A percentile compares a stretch with the other conserved stretches of the same genome.
These are phyloP conservation scores for Lytechinus pictus DNA, from an alignment of 35 echinoderm and acorn worm genomes.

Conservation along the genomic window DNA sequence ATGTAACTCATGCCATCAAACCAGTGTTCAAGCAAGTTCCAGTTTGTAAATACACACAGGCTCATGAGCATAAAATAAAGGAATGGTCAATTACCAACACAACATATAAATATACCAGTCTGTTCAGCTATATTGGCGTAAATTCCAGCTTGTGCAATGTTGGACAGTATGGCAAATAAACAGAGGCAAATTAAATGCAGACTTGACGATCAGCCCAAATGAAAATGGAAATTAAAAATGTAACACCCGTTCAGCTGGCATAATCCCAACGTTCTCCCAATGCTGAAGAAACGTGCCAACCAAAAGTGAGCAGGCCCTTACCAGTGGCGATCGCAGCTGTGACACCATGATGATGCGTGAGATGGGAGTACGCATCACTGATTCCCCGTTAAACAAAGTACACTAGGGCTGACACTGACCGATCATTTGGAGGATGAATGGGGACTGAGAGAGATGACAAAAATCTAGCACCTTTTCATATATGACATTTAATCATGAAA, in stretches of 20 bases:
- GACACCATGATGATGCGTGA: slow-evolving; percentile 8
- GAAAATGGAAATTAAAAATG: slow-evolving; percentile 5
- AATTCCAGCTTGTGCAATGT: neutral
- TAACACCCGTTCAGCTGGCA: neutral
- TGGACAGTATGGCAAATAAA: neutral
- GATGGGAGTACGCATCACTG: neutral
- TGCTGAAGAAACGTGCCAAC: neutral
- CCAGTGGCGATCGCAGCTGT: neutral
- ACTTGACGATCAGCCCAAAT: neutral
- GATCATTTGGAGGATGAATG: neutral
- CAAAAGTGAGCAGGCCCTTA: neutral
- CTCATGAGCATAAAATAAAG: neutral
- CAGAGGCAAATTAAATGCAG: neutral
- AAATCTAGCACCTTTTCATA: neutral
- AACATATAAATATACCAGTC: neutral
- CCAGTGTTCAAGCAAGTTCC: neutral
- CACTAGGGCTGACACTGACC: neutral
- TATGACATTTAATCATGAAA: neutral
- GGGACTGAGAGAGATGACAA: neutral
- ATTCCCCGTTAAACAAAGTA: neutral
- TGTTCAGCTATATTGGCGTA: neutral
- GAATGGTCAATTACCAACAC: neutral
- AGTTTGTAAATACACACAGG: neutral
- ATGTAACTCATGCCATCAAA: neutral
- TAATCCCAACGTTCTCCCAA: neutral